Evolutionary conservation across 1,140 invertebrate species (phyloP).

Genomic region (Mya arenaria): DNA sequence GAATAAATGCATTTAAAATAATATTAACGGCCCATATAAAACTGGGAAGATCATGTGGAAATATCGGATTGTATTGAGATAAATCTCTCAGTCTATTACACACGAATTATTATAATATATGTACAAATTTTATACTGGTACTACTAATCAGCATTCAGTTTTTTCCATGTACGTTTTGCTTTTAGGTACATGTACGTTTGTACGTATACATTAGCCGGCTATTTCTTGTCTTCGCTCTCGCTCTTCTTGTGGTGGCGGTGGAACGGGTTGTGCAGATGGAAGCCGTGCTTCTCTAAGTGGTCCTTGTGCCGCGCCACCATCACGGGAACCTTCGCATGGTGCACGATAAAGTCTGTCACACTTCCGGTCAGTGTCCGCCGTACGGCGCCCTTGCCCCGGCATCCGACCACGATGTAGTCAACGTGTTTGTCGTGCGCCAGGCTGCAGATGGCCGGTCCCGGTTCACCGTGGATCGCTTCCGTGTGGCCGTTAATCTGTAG

Average conservation of each 20-base stretch:
- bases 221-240: too few species aligned
- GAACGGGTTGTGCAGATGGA: constrained; percentile 35
- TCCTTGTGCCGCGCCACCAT: constrained; percentile 54
- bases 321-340: constrained; percentile 63
- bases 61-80: too few species aligned
- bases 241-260: constrained; percentile 36
- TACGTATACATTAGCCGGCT: too few species aligned
- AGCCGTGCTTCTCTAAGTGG: constrained; percentile 20
- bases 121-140: too few species aligned
- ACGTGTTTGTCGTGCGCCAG: constrained; percentile 61
- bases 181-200: too few species aligned
- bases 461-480: constrained; percentile 41
- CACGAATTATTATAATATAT: too few species aligned
- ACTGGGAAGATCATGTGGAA: too few species aligned
- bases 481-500: constrained; percentile 45
- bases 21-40: too few species aligned
- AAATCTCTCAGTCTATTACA: too few species aligned
- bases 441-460: constrained; percentile 57
- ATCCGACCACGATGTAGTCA: constrained; percentile 63
- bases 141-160: too few species aligned
- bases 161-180: too few species aligned
- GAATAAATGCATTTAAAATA: too few species aligned
- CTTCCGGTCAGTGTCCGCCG: constrained; percentile 65
- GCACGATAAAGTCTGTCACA: constrained; percentile 66
- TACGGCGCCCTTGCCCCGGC: constrained; percentile 61